Evolutionary conservation across 2,113 vertebrate species (phyloP).

Genomic region (Microcebus tavaratra): DNA sequence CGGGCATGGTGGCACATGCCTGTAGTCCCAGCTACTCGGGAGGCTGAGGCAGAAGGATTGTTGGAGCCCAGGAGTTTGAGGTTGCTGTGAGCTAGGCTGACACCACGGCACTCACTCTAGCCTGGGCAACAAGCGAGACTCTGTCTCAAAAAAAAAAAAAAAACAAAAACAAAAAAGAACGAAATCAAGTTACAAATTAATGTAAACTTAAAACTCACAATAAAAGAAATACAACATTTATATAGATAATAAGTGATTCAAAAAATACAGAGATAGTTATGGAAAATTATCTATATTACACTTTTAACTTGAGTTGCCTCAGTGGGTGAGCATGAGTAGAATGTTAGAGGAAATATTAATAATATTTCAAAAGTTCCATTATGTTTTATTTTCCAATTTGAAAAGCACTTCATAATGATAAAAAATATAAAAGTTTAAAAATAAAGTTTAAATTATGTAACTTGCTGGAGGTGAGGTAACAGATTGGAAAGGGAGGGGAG

Average conservation of each 20-base stretch:
- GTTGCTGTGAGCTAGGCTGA: no score
- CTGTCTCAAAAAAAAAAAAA: no score
- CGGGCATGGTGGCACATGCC: no score
- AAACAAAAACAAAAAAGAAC: no score
- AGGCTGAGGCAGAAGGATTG: no score
- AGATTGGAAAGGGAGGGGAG: neutral
- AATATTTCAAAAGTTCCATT: neutral
- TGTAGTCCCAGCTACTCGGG: no score
- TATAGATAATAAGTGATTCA: neutral
- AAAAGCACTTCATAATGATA: neutral
- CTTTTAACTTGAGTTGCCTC: neutral
- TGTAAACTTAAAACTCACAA: neutral
- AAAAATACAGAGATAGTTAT: neutral
- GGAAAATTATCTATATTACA: neutral
- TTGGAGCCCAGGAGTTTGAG: no score
- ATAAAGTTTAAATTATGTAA: neutral
- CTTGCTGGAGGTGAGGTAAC: rapidly evolving
- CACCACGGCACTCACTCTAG: no score
- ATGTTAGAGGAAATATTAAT: neutral
- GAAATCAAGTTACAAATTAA: neutral
- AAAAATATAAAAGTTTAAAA: neutral
- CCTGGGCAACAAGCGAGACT: no score
- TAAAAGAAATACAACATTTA: neutral
- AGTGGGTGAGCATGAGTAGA: neutral
- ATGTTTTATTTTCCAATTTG: neutral